These are phyloP conservation scores for Leptura quadrifasciata DNA, from an alignment of 2,888 invertebrate species.

Conservation along the genomic window DNA sequence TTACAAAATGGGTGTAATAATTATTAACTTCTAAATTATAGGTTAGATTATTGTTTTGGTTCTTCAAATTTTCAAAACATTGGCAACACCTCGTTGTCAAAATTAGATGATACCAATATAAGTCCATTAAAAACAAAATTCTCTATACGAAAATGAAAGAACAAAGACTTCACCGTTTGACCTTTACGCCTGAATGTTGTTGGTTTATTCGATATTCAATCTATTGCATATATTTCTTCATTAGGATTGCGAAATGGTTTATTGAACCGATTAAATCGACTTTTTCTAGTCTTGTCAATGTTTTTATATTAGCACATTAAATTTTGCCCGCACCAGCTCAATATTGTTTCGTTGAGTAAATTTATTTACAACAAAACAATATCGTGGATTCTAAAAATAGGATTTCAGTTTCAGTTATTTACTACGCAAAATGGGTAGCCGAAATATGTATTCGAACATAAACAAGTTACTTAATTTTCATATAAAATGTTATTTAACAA, in stretches of 20 bases:
- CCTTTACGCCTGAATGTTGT: slow-evolving; percentile 5
- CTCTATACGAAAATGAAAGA: neutral
- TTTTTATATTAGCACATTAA: neutral
- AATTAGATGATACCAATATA: neutral
- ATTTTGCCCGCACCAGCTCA: neutral
- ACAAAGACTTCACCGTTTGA: slow-evolving; percentile 23
- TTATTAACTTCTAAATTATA: neutral
- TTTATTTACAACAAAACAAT: neutral
- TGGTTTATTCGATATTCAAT: neutral
- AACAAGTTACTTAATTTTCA: too few relatives aligned
- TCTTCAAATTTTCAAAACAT: neutral
- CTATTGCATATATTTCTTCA: neutral
- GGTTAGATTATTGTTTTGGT: neutral
- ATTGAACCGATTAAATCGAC: neutral
- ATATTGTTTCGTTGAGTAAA: too few relatives aligned
- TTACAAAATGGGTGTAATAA: neutral
- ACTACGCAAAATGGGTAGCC: neutral
- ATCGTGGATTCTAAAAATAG: neutral
- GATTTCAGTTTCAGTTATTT: neutral
- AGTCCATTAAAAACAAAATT: neutral
- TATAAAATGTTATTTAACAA: too few relatives aligned
- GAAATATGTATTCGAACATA: too few relatives aligned
- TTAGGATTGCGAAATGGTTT: neutral
- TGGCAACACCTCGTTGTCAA: neutral
- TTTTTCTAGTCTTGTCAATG: neutral